These are phyloP conservation scores for Premnoplex brunnescens DNA, from an alignment of 2,797 vertebrate genomes.

Conservation along the genomic window DNA sequence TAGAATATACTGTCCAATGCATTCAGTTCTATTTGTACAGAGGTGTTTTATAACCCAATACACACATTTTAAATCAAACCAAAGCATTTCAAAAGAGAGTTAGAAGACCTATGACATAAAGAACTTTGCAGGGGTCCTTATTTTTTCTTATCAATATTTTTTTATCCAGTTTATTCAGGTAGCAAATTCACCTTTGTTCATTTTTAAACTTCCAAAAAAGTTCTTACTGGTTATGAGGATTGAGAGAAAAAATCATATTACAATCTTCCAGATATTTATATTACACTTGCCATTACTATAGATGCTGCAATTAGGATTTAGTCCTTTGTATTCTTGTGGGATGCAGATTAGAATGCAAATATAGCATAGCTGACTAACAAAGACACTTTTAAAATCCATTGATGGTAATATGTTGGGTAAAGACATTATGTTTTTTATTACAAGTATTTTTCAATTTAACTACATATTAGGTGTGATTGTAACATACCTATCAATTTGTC, in stretches of 20 bases:
- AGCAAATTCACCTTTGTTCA: not conserved
- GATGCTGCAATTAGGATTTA: not conserved
- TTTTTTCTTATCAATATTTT: conserved; percentile 37
- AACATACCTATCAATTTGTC: not conserved
- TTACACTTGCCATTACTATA: not conserved
- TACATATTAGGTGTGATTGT: not conserved
- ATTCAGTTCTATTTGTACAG: conserved; percentile 29
- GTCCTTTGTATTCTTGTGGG: not conserved
- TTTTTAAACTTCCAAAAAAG: not conserved
- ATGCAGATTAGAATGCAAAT: not conserved
- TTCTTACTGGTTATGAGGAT: not conserved
- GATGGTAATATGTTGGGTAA: not conserved
- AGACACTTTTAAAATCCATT: not conserved
- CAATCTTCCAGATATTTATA: not conserved
- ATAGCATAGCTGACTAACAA: not conserved
- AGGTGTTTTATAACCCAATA: conserved; percentile 42
- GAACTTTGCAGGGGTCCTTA: conserved; percentile 15
- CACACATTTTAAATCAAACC: conserved; percentile 43
- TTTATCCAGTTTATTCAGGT: not conserved
- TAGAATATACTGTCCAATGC: conserved; percentile 4
- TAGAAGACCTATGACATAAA: conserved; percentile 27
- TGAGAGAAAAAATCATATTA: not conserved
- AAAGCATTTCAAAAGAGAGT: conserved; percentile 43
- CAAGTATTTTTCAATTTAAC: not conserved
- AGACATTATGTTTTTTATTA: not conserved